phyloP scores from a whole-genome alignment of 2,797 vertebrate species.

The Onychomys leucogaster region DNA sequence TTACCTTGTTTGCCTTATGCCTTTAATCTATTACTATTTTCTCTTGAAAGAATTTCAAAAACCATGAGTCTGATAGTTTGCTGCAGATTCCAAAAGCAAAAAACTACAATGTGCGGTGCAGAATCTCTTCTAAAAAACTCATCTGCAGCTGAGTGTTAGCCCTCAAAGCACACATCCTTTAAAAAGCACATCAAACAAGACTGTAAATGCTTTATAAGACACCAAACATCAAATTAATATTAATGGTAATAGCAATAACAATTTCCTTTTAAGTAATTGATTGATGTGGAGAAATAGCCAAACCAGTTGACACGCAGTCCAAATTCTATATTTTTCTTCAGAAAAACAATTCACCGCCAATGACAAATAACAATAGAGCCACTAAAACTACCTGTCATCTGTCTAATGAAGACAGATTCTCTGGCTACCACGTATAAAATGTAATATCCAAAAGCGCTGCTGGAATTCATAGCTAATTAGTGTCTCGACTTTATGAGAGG shows the following conservation, averaged over 20 bases:
- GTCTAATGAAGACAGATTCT: conserved; percentile 80
- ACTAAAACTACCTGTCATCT: conserved; percentile 74
- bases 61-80: not conserved
- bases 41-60: conserved; percentile 20
- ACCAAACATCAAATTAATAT: conserved; percentile 64
- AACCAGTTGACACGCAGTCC: conserved; percentile 22
- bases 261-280: conserved; percentile 50
- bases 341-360: conserved; percentile 67
- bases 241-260: conserved; percentile 60
- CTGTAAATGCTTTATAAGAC: conserved; percentile 3
- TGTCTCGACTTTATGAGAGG: conserved; percentile 64
- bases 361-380: conserved; percentile 69
- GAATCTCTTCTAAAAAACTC: conserved; percentile 56
- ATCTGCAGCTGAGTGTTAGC: not conserved
- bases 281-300: conserved; percentile 48
- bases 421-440: conserved; percentile 61
- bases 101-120: conserved; percentile 1
- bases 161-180: not conserved
- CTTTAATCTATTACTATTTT: not conserved
- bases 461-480: conserved; percentile 80
- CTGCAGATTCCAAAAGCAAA: conserved; percentile 16
- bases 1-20: not conserved
- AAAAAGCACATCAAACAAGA: conserved; percentile 50
- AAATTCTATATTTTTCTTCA: conserved; percentile 74
- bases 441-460: conserved; percentile 70